Evolutionary conservation across 2,888 invertebrate genomes (phyloP), one percentile per base, ranked within the genome.

Genomic region (Masnerella sp.): DNA sequence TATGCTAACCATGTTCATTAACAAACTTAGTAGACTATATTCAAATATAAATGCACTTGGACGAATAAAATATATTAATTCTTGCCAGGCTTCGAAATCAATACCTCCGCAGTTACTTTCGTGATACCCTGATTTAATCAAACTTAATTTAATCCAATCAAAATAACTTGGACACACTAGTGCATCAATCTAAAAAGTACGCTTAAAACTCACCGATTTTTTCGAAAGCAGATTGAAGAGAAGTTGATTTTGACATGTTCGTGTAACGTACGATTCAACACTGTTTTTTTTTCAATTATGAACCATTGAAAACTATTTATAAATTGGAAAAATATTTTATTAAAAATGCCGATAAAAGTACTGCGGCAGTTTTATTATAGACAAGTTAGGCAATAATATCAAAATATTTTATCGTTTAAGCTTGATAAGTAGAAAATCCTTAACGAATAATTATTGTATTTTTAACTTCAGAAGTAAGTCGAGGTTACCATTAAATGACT

Each of bases 51-150:
- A 34, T 59, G 12, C 45, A 51, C 56, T 43, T 59, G 54, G 17
- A 42, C 49, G 22, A 67, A 59, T 22, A 47, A 61, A 54, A 49
- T 54, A 61, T 61, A 64, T 72, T 61, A 38, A 40, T 72, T 54
- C 72, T 61, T 65, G 54, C 36, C 47, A 11, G 72, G 72, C 59
- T 72, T 67, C 72, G n/a, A 61, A 72, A 67, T 72, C 72, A 52
- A 72, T 67, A 72, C 51, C n/a, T 54, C 4, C 5, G 15, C 40
- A 30, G 47, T 32, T 20, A 32, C 30, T 47, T 54, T 43, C 28
- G 11, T 9, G 9, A 49, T 34, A n/a, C 25, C 14, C 17, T 45
- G 25, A 64, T 52, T 36, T 28, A 18, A 25, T 59, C 38, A 40
- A 38, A 45, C 17, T 30, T 49, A 11, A 18, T 42, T 47, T 2